phyloP scores from a whole-genome alignment of 2,797 vertebrate species.

The Pipistrellus kuhlii region DNA sequence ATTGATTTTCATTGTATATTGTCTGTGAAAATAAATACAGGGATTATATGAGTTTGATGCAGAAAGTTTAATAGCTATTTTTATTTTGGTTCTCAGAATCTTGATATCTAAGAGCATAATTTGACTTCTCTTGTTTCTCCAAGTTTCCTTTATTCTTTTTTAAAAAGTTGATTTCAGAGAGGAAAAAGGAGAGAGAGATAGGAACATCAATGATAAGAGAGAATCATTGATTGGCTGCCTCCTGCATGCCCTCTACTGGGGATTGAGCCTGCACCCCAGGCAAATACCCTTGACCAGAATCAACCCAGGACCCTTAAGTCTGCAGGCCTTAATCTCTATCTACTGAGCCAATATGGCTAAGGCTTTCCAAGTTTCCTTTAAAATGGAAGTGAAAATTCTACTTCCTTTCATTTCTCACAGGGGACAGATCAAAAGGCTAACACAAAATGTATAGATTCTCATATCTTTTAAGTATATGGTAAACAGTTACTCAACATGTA shows the following conservation, averaged over 20 bases:
- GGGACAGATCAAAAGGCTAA: conserved; percentile 30
- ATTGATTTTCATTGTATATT: conserved; percentile 16
- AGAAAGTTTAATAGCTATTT: conserved; percentile 33
- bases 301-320: too few relatives aligned
- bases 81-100: background rate
- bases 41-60: background rate
- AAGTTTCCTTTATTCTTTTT: conserved; percentile 40
- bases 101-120: conserved; percentile 28
- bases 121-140: background rate
- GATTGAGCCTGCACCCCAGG: too few relatives aligned
- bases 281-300: too few relatives aligned
- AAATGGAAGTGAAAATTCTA: conserved; percentile 15
- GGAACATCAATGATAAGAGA: too few relatives aligned
- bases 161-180: too few relatives aligned
- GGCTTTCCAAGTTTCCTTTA: background rate
- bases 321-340: too few relatives aligned
- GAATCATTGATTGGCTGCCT: too few relatives aligned
- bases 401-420: background rate
- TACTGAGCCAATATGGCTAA: too few relatives aligned
- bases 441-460: background rate
- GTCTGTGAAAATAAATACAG: background rate
- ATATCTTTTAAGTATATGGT: background rate
- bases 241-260: too few relatives aligned
- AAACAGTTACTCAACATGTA: background rate
- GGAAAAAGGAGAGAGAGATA: too few relatives aligned